phyloP scores from a whole-genome alignment of 2,113 vertebrate species.

The Guaruba guarouba region DNA sequence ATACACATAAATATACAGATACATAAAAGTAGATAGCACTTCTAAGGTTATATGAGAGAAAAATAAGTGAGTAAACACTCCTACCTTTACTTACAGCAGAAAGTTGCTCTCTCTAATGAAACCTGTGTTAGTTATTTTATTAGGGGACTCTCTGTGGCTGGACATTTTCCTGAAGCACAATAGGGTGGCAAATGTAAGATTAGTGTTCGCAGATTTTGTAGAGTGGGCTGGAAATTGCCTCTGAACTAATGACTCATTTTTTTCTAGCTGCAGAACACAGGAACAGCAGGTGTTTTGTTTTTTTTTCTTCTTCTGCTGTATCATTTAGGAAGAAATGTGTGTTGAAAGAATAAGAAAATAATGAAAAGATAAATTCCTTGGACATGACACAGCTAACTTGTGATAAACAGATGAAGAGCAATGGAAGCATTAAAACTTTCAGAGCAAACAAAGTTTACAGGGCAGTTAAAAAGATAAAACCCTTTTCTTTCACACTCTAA shows the following conservation, averaged over 20 bases:
- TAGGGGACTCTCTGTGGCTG: neutral
- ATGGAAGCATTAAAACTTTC: neutral
- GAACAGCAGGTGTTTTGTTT: slow-evolving; percentile 58
- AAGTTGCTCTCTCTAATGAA: neutral
- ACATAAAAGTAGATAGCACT: neutral
- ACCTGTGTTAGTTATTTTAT: neutral
- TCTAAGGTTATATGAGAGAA: neutral
- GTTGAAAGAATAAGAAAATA: slow-evolving; percentile 37
- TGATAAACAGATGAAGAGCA: slow-evolving; percentile 11
- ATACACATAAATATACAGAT: neutral
- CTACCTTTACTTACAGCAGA: neutral
- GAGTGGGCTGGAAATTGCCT: slow-evolving; percentile 41
- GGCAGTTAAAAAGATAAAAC: neutral
- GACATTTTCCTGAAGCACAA: neutral
- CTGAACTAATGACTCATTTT: slow-evolving; percentile 64
- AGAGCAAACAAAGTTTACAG: neutral
- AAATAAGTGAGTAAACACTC: neutral
- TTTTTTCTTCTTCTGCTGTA: slow-evolving; percentile 26
- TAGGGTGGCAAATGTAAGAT: neutral
- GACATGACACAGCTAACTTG: neutral
- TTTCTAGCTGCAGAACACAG: slow-evolving; percentile 29
- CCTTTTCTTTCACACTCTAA: neutral
- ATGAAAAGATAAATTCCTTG: slow-evolving; percentile 49
- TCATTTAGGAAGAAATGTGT: slow-evolving; percentile 15
- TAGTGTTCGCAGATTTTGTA: slow-evolving; percentile 1